Conservation (phyloP, 2,113 vertebrate genomes). For the Nymphicus hollandicus region DNA sequence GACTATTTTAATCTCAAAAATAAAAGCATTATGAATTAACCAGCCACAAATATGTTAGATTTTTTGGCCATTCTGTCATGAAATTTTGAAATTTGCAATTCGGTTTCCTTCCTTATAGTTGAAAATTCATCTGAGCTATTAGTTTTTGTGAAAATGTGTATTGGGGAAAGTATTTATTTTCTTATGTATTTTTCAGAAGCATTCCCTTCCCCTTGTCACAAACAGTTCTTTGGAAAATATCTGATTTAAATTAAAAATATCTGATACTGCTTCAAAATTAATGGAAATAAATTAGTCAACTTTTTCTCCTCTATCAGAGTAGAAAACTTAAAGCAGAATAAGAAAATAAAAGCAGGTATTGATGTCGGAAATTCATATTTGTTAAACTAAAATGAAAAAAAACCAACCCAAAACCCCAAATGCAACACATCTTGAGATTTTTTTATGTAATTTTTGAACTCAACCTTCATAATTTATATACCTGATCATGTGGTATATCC, state of each 20-base stretch:
- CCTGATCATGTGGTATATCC: neutral
- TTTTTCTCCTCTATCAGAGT: neutral
- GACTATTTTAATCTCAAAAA: neutral
- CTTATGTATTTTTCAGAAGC: neutral
- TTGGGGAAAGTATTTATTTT: neutral
- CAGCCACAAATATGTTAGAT: neutral
- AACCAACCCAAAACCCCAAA: rapidly evolving
- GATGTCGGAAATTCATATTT: neutral
- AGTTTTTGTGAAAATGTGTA: neutral
- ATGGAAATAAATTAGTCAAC: neutral
- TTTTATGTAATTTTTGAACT: neutral
- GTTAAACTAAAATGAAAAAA: neutral
- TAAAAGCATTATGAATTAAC: neutral
- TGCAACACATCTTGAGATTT: neutral
- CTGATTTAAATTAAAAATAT: neutral
- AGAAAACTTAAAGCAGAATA: neutral
- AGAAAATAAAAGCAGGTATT: neutral
- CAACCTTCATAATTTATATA: neutral
- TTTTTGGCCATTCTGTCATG: neutral
- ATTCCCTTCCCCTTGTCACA: neutral
- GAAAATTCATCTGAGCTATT: neutral
- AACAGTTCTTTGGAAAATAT: neutral
- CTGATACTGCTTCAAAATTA: neutral
- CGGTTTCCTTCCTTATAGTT: neutral
- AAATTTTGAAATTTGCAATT: neutral